These are phyloP conservation scores for Paralichthys olivaceus DNA, from an alignment of 2,113 vertebrate genomes.

Conservation along the genomic window DNA sequence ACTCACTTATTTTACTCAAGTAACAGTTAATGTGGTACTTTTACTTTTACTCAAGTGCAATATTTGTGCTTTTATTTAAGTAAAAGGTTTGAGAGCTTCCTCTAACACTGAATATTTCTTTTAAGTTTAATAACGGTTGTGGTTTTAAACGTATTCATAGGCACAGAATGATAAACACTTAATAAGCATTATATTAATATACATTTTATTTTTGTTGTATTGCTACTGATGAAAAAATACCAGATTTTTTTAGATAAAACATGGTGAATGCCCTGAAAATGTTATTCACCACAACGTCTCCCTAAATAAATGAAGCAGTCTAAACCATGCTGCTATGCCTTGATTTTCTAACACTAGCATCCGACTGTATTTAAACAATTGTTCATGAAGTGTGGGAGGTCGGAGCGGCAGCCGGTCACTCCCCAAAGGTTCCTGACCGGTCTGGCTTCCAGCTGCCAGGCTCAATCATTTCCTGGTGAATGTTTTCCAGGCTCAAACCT, in stretches of 20 bases:
- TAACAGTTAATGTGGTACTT: too few relatives aligned
- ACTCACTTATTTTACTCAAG: too few relatives aligned
- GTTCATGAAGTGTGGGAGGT: conserved; percentile 8
- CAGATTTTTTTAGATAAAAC: not conserved
- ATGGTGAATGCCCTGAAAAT: too few relatives aligned
- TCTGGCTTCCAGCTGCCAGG: conserved; percentile 51
- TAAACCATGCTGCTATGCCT: not conserved
- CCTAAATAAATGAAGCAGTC: not conserved
- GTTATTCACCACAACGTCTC: not conserved
- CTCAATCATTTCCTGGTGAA: conserved; percentile 42
- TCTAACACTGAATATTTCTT: too few relatives aligned
- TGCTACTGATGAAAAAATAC: not conserved
- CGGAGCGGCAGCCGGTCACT: conserved; percentile 10
- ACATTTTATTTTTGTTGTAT: not conserved
- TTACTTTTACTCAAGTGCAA: too few relatives aligned
- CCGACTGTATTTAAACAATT: not conserved
- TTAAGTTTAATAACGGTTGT: too few relatives aligned
- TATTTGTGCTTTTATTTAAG: too few relatives aligned
- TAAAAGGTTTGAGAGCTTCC: too few relatives aligned
- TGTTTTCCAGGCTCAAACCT: conserved; percentile 28
- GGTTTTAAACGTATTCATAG: too few relatives aligned
- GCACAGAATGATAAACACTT: too few relatives aligned
- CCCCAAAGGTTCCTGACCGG: conserved; percentile 34
- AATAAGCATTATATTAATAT: too few relatives aligned
- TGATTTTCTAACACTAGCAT: not conserved